Conservation (phyloP, 1,140 invertebrate species). For the Idris sp. region DNA sequence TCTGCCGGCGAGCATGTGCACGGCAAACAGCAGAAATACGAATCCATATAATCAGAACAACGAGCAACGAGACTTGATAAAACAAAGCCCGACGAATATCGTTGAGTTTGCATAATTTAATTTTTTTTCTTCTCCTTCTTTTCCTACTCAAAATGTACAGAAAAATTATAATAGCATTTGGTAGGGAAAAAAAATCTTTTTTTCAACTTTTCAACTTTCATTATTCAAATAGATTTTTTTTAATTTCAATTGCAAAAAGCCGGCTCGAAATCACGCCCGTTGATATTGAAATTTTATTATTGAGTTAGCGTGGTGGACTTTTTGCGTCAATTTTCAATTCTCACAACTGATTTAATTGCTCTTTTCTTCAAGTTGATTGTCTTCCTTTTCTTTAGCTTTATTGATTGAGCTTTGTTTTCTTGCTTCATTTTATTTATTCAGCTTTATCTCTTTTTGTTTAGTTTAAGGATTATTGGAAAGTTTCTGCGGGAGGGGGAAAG, state of each 20-base stretch:
- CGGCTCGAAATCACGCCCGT: conserved; percentile 19
- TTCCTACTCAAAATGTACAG: conserved; percentile 39
- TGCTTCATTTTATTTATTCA: too few relatives aligned
- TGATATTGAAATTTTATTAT: conserved; percentile 30
- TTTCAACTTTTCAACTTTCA: conserved; percentile 24
- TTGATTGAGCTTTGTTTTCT: too few relatives aligned
- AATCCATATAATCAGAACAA: conserved; percentile 70
- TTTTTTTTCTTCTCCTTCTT: too few relatives aligned
- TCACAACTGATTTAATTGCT: too few relatives aligned
- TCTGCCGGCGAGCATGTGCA: conserved; percentile 52
- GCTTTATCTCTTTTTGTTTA: too few relatives aligned
- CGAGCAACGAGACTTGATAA: conserved; percentile 60
- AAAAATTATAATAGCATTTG: conserved; percentile 55
- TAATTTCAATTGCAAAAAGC: conserved; percentile 51
- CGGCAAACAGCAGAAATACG: conserved; percentile 63
- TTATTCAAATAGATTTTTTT: conserved; percentile 50
- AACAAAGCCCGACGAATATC: conserved; percentile 57
- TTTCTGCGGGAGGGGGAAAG: too few relatives aligned
- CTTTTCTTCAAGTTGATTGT: too few relatives aligned
- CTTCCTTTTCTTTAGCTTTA: too few relatives aligned
- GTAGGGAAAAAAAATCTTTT: conserved; percentile 27
- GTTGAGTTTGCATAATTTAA: conserved; percentile 58
- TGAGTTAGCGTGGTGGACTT: conserved; percentile 20
- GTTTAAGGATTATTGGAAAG: too few relatives aligned
- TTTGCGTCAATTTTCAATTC: too few relatives aligned